Conservation (phyloP, 2,113 vertebrate species). For the Hiodon alosoides region DNA sequence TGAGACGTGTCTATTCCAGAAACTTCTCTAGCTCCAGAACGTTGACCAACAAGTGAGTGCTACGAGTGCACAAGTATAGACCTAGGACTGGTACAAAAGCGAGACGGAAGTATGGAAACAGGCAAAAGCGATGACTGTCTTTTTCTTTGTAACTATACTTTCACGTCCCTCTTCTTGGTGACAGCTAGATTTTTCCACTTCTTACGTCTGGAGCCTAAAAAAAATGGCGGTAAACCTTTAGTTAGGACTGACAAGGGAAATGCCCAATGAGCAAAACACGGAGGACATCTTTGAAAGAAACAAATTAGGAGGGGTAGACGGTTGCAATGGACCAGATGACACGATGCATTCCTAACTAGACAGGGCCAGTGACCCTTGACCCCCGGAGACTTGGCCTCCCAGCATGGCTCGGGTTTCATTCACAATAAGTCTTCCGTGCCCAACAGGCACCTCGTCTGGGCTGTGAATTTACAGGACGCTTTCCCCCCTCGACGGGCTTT, state of each 20-base stretch:
- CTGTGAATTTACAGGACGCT: conserved; percentile 29
- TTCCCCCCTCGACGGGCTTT: neutral
- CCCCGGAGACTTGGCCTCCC: conserved; percentile 26
- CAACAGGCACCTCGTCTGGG: conserved; percentile 20
- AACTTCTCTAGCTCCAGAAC: no score
- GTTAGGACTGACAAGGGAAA: conserved; percentile 21
- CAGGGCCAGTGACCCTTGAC: conserved; percentile 35
- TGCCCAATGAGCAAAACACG: conserved; percentile 7
- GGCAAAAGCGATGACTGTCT: neutral
- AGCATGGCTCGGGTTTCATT: conserved; percentile 29
- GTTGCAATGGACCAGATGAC: conserved; percentile 30
- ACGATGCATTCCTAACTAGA: conserved; percentile 44
- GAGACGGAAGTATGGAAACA: neutral
- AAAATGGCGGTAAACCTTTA: neutral
- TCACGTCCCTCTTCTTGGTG: neutral
- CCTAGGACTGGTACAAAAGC: no score
- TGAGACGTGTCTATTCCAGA: no score
- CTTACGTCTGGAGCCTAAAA: conserved; percentile 4
- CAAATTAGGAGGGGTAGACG: conserved; percentile 27
- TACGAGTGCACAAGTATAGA: no score
- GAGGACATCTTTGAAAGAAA: conserved; percentile 26
- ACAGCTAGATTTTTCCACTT: neutral
- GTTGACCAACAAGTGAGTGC: no score
- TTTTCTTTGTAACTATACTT: neutral
- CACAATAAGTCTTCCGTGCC: conserved; percentile 35